Base-by-base conservation (phyloP, 2,888 invertebrate genomes). In the Diadromus collaris region DNA sequence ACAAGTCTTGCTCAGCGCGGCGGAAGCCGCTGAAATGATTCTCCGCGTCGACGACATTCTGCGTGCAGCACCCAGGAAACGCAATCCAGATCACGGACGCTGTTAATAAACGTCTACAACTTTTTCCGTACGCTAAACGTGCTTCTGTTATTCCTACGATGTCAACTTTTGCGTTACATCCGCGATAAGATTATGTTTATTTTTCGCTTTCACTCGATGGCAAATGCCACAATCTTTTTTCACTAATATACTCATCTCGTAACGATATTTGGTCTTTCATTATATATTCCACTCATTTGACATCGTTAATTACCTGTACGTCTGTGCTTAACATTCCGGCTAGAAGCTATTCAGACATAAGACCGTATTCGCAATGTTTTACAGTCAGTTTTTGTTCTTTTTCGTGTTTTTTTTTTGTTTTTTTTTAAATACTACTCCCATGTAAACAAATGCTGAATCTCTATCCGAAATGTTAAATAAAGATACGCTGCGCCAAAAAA, bases 21-120 rank as follows among this genome's bases (percentile, higher is more conserved):
- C 97, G 0, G 99, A 99, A 91, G 99, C 99, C 0, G 99, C 99
- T 0, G 99, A 99, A 92, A 98, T 99, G 97, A 99, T 99, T 86
- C 93, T 99, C 24, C 95, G 99, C 72, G 99, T 99, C 0, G 99
- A 99, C 91, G 95, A 98, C 91, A 99, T 99, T 84, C 95, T 99
- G 80, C 97, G 95, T 91, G 94, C 98, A 10, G 97, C 98, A 38
- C 98, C 98, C 9, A 94, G 98, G 82, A 95, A 94, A 87, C 95
- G 99, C 81, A 95, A 94, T 0, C 96, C 95, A 79, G 99, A 99
- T 91, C 94, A 95, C 87, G 95, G 97, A 84, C 95, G 94, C 73
- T 96, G 97, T 92, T 97, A 94, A 92, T 69, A 27, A 44, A 46
- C 58, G 51, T 60, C 32, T 29, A 24, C 19, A 56, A 61, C 68